A percentile compares a stretch with the other conserved stretches of the same genome.
These are phyloP conservation scores for Delichon dasypus DNA, from an alignment of 2,797 vertebrate species.

Conservation along the genomic window DNA sequence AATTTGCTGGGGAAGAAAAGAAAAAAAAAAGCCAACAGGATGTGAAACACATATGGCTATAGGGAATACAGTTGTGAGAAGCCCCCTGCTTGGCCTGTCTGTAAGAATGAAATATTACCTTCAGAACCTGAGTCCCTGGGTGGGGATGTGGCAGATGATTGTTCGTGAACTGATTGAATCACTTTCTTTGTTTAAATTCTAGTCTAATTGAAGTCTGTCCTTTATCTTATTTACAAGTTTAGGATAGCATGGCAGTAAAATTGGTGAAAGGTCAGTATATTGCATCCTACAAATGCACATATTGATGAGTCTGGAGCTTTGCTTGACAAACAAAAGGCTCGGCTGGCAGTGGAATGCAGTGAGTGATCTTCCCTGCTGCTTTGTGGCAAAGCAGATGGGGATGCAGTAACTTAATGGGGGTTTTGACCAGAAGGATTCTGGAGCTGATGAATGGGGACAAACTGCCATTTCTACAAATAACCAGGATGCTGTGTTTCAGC, in stretches of 20 bases:
- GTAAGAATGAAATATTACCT: not conserved
- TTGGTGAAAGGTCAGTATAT: not conserved
- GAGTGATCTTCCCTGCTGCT: not conserved
- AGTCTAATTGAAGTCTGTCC: not conserved
- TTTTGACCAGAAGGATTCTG: not conserved
- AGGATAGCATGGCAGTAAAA: not conserved
- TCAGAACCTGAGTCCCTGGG: not conserved
- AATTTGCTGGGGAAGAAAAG: not conserved
- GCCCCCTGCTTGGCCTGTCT: not conserved
- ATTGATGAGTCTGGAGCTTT: not conserved
- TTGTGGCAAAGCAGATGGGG: not conserved
- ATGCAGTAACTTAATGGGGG: not conserved
- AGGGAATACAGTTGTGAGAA: not conserved
- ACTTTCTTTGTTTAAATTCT: not conserved
- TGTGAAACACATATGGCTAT: not conserved
- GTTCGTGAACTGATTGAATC: not conserved
- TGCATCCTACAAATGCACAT: not conserved
- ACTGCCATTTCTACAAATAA: not conserved
- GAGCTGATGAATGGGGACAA: not conserved
- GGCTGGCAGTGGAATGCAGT: not conserved
- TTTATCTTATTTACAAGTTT: not conserved
- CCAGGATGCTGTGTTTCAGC: not conserved
- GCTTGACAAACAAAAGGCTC: not conserved
- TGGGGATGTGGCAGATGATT: not conserved
- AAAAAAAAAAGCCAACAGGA: not conserved